Percentiles rank a stretch among this genome's conserved stretches.
These are phyloP conservation scores for Merops nubicus DNA, from an alignment of 2,113 vertebrate species.

Conservation along the genomic window DNA sequence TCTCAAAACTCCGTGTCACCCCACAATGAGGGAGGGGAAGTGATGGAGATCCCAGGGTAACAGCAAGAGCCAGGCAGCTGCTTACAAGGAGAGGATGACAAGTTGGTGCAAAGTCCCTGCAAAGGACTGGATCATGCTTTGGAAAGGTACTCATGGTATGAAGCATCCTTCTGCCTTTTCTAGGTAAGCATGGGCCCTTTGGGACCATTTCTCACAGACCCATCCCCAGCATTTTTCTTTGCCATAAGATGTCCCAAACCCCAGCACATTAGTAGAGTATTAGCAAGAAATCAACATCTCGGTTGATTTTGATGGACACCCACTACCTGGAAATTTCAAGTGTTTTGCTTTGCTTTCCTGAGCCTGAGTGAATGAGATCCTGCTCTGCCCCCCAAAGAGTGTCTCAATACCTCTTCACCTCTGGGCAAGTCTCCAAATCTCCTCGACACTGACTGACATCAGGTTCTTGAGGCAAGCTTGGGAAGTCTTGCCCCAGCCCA, in stretches of 20 bases:
- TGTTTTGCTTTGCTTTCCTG: background rate
- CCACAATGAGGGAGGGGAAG: background rate
- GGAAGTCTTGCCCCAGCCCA: accelerated
- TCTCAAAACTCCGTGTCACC: background rate
- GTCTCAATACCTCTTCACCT: background rate
- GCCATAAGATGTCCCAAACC: accelerated
- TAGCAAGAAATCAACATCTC: background rate
- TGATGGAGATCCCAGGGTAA: accelerated
- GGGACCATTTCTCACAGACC: background rate
- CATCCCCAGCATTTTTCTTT: background rate
- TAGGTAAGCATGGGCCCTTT: background rate
- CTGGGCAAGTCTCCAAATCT: background rate
- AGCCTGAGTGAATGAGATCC: background rate
- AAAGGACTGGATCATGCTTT: background rate
- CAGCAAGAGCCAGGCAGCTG: background rate
- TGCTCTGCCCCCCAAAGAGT: background rate
- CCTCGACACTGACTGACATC: accelerated
- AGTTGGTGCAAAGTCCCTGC: background rate
- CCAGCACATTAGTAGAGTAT: background rate
- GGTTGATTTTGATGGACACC: background rate
- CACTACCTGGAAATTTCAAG: background rate
- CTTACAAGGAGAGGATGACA: background rate
- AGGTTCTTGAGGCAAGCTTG: background rate
- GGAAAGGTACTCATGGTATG: background rate
- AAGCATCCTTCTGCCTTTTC: background rate